phyloP scores from a whole-genome alignment of 1,140 invertebrate species.

The Trichoplusia ni region DNA sequence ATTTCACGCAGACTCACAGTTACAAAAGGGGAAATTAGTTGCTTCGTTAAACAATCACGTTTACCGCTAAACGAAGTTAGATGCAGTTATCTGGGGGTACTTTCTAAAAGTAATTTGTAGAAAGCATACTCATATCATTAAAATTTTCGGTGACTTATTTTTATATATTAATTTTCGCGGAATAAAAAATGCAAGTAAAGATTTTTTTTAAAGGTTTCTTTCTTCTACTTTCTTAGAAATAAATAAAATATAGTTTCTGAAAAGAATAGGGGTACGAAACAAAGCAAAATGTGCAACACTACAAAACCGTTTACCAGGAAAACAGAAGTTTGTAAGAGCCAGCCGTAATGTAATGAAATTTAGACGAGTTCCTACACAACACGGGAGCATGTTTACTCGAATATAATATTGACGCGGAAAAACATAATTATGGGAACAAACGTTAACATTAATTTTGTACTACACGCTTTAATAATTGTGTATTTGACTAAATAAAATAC shows the following conservation, averaged over 20 bases:
- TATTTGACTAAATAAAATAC: too few species aligned
- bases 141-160: neutral
- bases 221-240: neutral
- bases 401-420: neutral
- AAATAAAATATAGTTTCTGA: neutral
- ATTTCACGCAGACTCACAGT: neutral
- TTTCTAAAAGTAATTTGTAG: too few species aligned
- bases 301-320: neutral
- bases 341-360: neutral
- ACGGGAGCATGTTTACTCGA: neutral
- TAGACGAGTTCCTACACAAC: constrained; percentile 1
- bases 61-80: constrained; percentile 2
- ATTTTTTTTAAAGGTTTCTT: too few species aligned
- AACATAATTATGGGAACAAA: neutral
- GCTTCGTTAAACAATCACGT: constrained; percentile 7
- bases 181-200: neutral
- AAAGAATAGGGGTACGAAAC: neutral
- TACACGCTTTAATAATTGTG: too few species aligned
- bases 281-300: neutral
- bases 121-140: too few species aligned
- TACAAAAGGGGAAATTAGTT: constrained; percentile 13
- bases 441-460: neutral
- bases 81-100: constrained; percentile 4
- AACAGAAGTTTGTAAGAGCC: neutral
- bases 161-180: neutral